A percentile compares a stretch with the other conserved stretches of the same genome.
These are phyloP conservation scores for Tapirus indicus DNA, from an alignment of 2,797 vertebrate genomes.

Conservation along the genomic window DNA sequence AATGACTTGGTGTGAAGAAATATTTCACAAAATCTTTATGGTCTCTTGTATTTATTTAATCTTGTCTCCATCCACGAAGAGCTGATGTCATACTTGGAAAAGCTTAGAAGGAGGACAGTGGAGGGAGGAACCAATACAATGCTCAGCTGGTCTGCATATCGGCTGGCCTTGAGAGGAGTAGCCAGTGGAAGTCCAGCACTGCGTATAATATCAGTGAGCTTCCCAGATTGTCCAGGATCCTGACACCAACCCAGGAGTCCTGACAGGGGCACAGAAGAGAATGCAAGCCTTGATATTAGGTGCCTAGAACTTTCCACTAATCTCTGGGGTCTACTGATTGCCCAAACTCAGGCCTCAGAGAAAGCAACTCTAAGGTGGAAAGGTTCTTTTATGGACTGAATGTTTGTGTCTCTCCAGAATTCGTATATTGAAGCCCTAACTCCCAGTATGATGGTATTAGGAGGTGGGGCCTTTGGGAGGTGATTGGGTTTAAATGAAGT, in stretches of 20 bases:
- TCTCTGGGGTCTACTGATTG: background rate
- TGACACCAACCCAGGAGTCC: background rate
- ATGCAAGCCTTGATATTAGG: background rate
- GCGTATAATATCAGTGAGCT: background rate
- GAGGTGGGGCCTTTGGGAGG: background rate
- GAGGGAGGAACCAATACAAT: background rate
- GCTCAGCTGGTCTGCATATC: background rate
- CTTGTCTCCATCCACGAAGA: background rate
- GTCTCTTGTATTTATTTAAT: background rate
- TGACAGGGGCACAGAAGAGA: background rate
- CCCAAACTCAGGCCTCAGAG: background rate
- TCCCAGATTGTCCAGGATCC: background rate
- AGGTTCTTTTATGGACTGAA: background rate
- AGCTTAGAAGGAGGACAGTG: background rate
- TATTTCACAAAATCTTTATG: background rate
- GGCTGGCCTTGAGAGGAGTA: fast-evolving
- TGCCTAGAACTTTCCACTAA: background rate
- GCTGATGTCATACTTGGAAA: background rate
- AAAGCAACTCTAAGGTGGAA: background rate
- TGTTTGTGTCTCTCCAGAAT: background rate
- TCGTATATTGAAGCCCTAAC: background rate
- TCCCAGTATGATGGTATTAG: background rate
- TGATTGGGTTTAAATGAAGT: background rate
- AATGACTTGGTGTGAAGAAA: background rate
- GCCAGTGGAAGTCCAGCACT: background rate